Percentiles rank a stretch among this genome's conserved stretches.
These are phyloP conservation scores for Diplodus puntazzo DNA, from an alignment of 2,797 vertebrate species.

Conservation along the genomic window DNA sequence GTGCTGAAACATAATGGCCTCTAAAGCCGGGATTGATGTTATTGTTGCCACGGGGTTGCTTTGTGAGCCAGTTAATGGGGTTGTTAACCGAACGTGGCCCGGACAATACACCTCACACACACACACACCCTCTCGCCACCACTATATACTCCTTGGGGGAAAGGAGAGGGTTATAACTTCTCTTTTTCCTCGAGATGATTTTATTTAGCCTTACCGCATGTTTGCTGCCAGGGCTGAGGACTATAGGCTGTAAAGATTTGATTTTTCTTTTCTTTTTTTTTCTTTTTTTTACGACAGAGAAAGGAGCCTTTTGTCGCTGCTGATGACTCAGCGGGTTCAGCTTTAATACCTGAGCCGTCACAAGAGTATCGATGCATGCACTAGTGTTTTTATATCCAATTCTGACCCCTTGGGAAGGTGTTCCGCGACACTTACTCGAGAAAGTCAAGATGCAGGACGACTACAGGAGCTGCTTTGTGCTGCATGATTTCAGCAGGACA, in stretches of 20 bases:
- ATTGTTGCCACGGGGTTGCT: slow-evolving; percentile 76
- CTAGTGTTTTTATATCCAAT: slow-evolving; percentile 61
- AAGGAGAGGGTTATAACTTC: slow-evolving; percentile 51
- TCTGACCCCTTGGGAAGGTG: slow-evolving; percentile 39
- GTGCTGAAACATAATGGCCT: slow-evolving; percentile 69
- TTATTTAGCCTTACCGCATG: slow-evolving; percentile 62
- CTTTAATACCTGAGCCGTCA: slow-evolving; percentile 62
- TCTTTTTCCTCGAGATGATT: slow-evolving; percentile 67
- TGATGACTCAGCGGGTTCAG: slow-evolving; percentile 65
- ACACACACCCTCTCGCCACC: slow-evolving; percentile 29
- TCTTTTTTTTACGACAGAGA: slow-evolving; percentile 50
- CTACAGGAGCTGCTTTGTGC: slow-evolving; percentile 7
- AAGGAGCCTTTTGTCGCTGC: slow-evolving; percentile 50
- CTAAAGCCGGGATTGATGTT: slow-evolving; percentile 78
- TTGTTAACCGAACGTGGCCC: slow-evolving; percentile 79
- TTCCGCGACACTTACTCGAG: slow-evolving; percentile 1
- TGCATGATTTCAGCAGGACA: slow-evolving; percentile 11
- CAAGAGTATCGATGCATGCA: slow-evolving; percentile 56
- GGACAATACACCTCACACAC: slow-evolving; percentile 65
- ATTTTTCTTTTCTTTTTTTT: slow-evolving; percentile 21
- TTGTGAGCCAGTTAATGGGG: slow-evolving; percentile 81
- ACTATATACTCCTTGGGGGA: slow-evolving; percentile 36
- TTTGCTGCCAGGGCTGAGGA: slow-evolving; percentile 47
- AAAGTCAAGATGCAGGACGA: slow-evolving; percentile 25
- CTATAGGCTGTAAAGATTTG: slow-evolving; percentile 47